These are phyloP conservation scores for Branchellion lobata DNA, from an alignment of 2,888 invertebrate genomes.

Conservation along the genomic window DNA sequence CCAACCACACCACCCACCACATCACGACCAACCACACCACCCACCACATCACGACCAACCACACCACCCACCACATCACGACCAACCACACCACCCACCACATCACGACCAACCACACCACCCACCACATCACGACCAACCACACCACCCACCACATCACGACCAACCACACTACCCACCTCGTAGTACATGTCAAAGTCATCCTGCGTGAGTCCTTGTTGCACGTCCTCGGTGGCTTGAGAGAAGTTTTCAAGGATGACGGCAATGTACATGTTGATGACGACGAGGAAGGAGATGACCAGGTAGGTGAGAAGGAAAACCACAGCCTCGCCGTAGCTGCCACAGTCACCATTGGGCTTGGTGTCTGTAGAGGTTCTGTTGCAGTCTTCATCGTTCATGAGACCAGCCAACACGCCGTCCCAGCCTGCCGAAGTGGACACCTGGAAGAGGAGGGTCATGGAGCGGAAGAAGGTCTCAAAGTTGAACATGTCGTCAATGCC, in stretches of 20 bases:
- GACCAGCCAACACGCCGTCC: conserved; percentile 90
- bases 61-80: too few relatives aligned
- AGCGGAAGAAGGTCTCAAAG: conserved; percentile 96
- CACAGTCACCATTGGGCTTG: conserved; percentile 71
- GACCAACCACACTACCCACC: conserved; percentile 55
- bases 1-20: too few relatives aligned
- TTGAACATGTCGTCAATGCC: conserved; percentile 94
- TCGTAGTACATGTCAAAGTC: conserved; percentile 99
- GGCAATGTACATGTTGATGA: conserved; percentile 99
- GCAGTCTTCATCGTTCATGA: conserved; percentile 73
- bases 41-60: too few relatives aligned
- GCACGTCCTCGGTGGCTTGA: conserved; percentile 94
- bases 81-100: too few relatives aligned
- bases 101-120: too few relatives aligned
- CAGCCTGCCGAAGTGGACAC: conserved; percentile 73
- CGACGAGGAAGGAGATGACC: conserved; percentile 95
- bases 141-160: too few relatives aligned
- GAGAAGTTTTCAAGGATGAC: conserved; percentile 99
- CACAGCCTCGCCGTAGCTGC: conserved; percentile 88
- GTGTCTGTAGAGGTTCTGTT: conserved; percentile 38
- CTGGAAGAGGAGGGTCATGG: conserved; percentile 95
- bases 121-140: too few relatives aligned
- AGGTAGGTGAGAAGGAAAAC: conserved; percentile 91
- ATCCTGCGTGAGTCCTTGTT: conserved; percentile 80
- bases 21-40: too few relatives aligned